phyloP scores from a whole-genome alignment of 2,113 vertebrate species.

The Copsychus sechellarum region DNA sequence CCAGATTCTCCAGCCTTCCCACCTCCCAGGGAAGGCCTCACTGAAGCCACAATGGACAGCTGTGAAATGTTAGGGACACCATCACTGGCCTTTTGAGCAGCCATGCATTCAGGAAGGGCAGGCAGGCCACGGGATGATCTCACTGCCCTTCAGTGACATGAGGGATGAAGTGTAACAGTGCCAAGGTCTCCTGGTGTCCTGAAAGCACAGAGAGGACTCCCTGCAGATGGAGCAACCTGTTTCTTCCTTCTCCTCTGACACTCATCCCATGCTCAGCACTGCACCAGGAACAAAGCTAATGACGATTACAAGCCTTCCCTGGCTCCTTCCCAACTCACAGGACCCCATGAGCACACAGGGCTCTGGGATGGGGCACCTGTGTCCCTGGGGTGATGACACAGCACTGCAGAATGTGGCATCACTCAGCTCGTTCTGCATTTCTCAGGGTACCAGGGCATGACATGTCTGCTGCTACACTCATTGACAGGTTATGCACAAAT shows the following conservation, averaged over 20 bases:
- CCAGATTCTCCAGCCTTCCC: background rate
- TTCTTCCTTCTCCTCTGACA: background rate
- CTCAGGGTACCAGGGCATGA: background rate
- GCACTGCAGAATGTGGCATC: background rate
- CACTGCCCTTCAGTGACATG: background rate
- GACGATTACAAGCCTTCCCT: background rate
- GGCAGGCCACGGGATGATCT: background rate
- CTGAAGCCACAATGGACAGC: background rate
- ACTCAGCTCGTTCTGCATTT: accelerated
- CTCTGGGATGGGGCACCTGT: background rate
- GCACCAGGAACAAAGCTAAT: background rate
- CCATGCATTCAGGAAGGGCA: background rate
- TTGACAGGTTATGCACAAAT: background rate
- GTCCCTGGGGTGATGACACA: background rate
- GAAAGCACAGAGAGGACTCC: background rate
- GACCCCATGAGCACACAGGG: accelerated
- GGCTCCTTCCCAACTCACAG: background rate
- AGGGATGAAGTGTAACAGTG: accelerated
- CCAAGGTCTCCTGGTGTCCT: background rate
- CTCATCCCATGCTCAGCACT: accelerated
- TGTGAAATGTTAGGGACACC: background rate
- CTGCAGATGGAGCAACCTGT: background rate
- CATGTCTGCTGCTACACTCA: accelerated
- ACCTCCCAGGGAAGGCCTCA: accelerated
- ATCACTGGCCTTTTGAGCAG: background rate